Percentiles rank a stretch among this genome's conserved stretches.
These are phyloP conservation scores for Apomyelois bistriatella DNA, from an alignment of 2,888 invertebrate species.

Conservation along the genomic window DNA sequence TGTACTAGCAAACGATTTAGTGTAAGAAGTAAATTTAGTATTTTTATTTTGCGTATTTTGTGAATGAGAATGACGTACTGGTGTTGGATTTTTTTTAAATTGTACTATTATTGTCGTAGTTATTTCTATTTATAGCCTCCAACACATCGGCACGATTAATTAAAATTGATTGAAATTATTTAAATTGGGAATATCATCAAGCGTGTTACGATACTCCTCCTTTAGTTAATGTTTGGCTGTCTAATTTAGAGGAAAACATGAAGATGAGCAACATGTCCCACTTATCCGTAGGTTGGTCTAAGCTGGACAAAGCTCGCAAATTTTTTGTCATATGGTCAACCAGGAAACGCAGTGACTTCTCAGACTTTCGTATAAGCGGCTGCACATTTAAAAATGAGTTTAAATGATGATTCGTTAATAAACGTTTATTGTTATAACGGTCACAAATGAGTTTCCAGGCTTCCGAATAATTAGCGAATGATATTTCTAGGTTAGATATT, in stretches of 20 bases:
- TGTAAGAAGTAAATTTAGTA: no score
- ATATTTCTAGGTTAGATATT: slow-evolving; percentile 9
- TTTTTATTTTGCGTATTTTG: no score
- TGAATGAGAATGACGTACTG: no score
- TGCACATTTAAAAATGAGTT: slow-evolving; percentile 21
- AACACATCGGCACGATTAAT: slow-evolving; percentile 20
- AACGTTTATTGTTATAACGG: slow-evolving; percentile 8
- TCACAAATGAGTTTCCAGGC: slow-evolving; percentile 11
- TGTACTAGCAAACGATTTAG: no score
- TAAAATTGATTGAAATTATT: slow-evolving; percentile 18
- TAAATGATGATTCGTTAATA: slow-evolving; percentile 21
- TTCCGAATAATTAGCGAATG: slow-evolving; percentile 8
- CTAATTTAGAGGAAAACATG: slow-evolving; percentile 20
- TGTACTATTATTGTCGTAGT: slow-evolving; percentile 6
- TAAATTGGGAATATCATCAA: slow-evolving; percentile 16
- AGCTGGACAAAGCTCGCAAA: no score
- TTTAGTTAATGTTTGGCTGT: slow-evolving; percentile 19
- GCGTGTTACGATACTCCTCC: slow-evolving; percentile 19
- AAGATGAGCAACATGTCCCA: no score
- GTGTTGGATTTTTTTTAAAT: no score
- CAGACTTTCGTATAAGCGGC: slow-evolving; percentile 18
- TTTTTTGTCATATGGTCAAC: slow-evolving; percentile 26
- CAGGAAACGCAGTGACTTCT: slow-evolving; percentile 20
- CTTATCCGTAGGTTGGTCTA: no score
- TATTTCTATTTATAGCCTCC: slow-evolving; percentile 18